Conservation (phyloP, 1,140 invertebrate genomes). For the Myzus persicae region DNA sequence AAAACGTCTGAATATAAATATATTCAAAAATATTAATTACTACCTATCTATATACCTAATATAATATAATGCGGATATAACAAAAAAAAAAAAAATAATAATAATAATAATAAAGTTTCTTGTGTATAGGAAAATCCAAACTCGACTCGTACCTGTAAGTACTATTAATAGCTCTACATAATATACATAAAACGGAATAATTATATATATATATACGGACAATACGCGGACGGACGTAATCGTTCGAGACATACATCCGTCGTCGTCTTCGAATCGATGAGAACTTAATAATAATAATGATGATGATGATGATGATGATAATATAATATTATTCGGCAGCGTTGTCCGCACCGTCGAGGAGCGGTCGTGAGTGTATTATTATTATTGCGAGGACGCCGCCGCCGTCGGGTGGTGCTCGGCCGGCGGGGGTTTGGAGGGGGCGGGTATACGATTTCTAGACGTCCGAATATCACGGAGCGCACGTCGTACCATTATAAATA, state of each 20-base stretch:
- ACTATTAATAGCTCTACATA: background rate
- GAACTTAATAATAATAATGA: background rate
- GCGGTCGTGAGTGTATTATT: background rate
- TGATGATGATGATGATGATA: background rate
- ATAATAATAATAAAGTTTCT: background rate
- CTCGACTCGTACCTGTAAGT: background rate
- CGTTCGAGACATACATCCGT: background rate
- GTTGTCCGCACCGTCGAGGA: background rate
- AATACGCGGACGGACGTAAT: background rate
- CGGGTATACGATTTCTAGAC: background rate
- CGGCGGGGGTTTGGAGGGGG: background rate
- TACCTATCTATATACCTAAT: background rate
- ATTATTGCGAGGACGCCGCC: background rate
- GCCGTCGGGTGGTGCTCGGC: too few species aligned
- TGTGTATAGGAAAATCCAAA: background rate
- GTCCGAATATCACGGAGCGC: background rate
- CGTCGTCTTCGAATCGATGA: background rate
- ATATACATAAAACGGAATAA: background rate
- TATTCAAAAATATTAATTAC: background rate
- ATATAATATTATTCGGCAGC: background rate
- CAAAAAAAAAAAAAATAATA: too few species aligned
- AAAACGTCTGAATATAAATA: background rate
- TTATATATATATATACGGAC: background rate
- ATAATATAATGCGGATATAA: background rate
- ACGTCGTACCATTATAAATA: background rate